These are phyloP conservation scores for Colistium nudipinnis DNA, from an alignment of 2,113 vertebrate genomes.

Conservation along the genomic window DNA sequence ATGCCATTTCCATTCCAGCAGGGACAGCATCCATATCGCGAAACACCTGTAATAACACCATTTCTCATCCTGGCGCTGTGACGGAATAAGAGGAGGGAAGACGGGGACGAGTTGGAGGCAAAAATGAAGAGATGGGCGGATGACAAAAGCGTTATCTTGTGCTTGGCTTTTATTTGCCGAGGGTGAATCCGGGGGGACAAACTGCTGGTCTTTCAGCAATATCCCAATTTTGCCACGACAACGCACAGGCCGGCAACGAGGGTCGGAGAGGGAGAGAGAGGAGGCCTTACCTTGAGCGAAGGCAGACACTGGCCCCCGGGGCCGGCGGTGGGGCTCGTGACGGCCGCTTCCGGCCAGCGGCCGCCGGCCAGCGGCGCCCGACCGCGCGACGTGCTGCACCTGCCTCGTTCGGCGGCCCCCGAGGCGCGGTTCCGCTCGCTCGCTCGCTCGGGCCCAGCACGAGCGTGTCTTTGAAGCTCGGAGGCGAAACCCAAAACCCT, in stretches of 20 bases:
- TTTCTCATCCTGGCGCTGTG: slow-evolving; percentile 71
- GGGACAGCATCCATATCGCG: slow-evolving; percentile 59
- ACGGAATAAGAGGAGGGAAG: slow-evolving; percentile 41
- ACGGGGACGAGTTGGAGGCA: slow-evolving; percentile 11
- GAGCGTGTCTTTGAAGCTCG: slow-evolving; percentile 64
- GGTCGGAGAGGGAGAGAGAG: neutral
- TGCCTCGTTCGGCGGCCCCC: slow-evolving; percentile 61
- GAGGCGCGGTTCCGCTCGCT: slow-evolving; percentile 54
- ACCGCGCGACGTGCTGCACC: slow-evolving; percentile 60
- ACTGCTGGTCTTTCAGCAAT: slow-evolving; percentile 62
- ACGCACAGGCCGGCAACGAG: slow-evolving; percentile 27
- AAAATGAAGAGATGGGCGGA: slow-evolving; percentile 32
- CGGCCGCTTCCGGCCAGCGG: slow-evolving; percentile 49
- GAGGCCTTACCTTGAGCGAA: neutral
- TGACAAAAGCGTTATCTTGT: too few species aligned
- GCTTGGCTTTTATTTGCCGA: too few species aligned
- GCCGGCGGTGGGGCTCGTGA: slow-evolving; percentile 41
- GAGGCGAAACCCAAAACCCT: slow-evolving; percentile 55
- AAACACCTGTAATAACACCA: slow-evolving; percentile 83
- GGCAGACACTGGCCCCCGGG: slow-evolving; percentile 26
- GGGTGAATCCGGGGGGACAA: slow-evolving; percentile 1
- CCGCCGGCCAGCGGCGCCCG: neutral
- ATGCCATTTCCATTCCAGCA: slow-evolving; percentile 74
- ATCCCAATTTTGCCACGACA: slow-evolving; percentile 16
- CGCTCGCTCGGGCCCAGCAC: slow-evolving; percentile 45